These are phyloP conservation scores for Molorchus minor DNA, from an alignment of 2,888 invertebrate genomes.

Conservation along the genomic window DNA sequence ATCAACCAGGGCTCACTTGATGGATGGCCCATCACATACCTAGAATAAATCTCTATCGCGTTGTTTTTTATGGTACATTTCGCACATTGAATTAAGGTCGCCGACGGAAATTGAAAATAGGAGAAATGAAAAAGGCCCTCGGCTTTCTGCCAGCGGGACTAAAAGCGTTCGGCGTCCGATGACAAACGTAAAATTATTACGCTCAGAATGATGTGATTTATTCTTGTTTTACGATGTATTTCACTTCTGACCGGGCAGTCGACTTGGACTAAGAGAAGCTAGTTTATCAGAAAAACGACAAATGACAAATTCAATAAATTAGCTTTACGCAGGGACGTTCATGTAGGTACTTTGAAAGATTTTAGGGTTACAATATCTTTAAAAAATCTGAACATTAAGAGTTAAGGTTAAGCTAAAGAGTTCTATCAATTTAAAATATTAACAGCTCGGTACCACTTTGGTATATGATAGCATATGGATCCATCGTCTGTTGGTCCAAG, in stretches of 20 bases:
- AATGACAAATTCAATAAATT: too few species aligned
- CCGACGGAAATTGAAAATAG: slow-evolving; percentile 19
- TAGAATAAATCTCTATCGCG: slow-evolving; percentile 20
- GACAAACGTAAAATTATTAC: slow-evolving; percentile 20
- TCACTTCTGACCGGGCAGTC: background rate
- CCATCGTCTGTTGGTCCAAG: too few species aligned
- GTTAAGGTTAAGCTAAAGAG: too few species aligned
- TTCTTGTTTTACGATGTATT: background rate
- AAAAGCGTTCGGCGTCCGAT: slow-evolving; percentile 9
- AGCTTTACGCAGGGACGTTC: too few species aligned
- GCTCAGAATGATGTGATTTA: slow-evolving; percentile 5
- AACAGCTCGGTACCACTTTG: too few species aligned
- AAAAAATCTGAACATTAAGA: too few species aligned
- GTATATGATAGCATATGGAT: too few species aligned
- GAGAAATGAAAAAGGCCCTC: slow-evolving; percentile 12
- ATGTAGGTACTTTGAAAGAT: too few species aligned
- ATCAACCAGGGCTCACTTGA: slow-evolving; percentile 30
- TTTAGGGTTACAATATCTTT: too few species aligned
- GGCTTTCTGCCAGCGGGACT: slow-evolving; percentile 17
- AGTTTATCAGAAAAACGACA: too few species aligned
- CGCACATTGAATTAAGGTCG: slow-evolving; percentile 12
- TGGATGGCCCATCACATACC: slow-evolving; percentile 28
- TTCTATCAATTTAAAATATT: too few species aligned
- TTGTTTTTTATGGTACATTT: slow-evolving; percentile 21
- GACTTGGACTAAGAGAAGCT: too few species aligned